phyloP scores from a whole-genome alignment of 2,888 invertebrate genomes.

The Thymelicus sylvestris region DNA sequence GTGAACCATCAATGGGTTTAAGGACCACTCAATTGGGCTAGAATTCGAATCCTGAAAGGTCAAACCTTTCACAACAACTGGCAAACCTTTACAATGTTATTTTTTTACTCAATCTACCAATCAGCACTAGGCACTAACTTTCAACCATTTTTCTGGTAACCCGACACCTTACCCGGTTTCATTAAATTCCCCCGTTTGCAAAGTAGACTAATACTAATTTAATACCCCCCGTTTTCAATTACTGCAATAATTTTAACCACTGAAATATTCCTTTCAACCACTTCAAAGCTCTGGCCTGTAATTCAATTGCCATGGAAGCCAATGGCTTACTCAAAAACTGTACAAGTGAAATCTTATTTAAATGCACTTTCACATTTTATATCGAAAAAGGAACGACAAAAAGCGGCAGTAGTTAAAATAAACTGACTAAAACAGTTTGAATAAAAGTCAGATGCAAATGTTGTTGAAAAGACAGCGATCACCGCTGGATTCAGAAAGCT shows the following conservation, averaged over 20 bases:
- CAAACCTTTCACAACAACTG: no score
- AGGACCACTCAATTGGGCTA: no score
- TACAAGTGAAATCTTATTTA: constrained; percentile 1
- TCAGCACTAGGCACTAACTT: no score
- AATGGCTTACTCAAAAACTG: constrained; percentile 5
- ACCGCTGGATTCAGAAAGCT: no score
- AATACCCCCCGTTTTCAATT: neutral
- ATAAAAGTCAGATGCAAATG: neutral
- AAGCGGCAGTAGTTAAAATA: neutral
- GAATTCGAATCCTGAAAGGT: no score
- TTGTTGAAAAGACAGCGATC: neutral
- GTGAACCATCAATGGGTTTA: no score
- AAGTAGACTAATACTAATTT: no score
- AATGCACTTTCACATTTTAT: constrained; percentile 20
- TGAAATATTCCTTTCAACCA: neutral
- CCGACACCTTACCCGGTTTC: no score
- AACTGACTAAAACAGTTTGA: neutral
- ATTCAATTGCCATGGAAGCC: neutral
- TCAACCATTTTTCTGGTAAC: no score
- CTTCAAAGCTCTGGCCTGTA: neutral
- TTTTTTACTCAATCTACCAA: no score
- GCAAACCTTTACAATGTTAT: no score
- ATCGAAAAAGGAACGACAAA: neutral
- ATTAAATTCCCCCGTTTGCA: no score
- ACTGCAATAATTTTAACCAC: neutral